A percentile compares a stretch with the other conserved stretches of the same genome.
phyloP scores from a whole-genome alignment of 1,140 invertebrate genomes.

The Cyclargus thomasi region DNA sequence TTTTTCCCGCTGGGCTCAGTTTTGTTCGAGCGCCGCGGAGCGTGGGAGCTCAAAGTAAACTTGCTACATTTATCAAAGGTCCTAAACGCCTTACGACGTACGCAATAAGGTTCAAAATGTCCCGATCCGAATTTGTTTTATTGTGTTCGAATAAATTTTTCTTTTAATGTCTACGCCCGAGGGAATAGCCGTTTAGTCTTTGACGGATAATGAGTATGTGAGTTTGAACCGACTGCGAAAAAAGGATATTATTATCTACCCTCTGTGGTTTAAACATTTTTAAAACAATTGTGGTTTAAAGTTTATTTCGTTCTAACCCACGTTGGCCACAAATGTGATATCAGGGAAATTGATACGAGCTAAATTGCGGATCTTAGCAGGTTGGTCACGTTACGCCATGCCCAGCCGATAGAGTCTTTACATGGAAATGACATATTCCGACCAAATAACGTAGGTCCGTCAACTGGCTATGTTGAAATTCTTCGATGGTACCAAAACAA shows the following conservation, averaged over 20 bases:
- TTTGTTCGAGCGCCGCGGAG: neutral
- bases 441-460: no score
- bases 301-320: no score
- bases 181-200: neutral
- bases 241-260: neutral
- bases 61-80: neutral
- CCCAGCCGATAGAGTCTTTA: no score
- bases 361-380: no score
- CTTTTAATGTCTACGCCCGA: neutral
- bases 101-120: neutral
- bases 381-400: no score
- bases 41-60: neutral
- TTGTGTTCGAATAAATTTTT: neutral
- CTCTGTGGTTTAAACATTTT: no score
- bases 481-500: no score
- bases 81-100: neutral
- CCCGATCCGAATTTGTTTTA: neutral
- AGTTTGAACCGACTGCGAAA: neutral
- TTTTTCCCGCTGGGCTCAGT: neutral
- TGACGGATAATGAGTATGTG: neutral
- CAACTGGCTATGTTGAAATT: no score
- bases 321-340: no score
- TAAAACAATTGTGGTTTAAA: no score
- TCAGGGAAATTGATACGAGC: no score
- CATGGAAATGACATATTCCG: no score